These are phyloP conservation scores for Helleia helle DNA, from an alignment of 2,888 invertebrate species.

Conservation along the genomic window DNA sequence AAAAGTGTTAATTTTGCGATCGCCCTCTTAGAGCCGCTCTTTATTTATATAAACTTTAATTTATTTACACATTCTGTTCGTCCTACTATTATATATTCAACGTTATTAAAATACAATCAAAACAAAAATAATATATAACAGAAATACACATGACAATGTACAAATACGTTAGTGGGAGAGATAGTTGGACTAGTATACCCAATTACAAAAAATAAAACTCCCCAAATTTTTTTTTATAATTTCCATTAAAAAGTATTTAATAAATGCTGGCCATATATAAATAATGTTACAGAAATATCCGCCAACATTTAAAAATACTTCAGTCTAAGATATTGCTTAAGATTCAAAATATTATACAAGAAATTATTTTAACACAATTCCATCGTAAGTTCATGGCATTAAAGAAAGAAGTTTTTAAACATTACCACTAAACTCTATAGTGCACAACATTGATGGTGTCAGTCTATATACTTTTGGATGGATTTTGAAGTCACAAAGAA, in stretches of 20 bases:
- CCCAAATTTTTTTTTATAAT: slow-evolving; percentile 37
- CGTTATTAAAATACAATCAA: slow-evolving; percentile 72
- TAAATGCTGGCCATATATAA: slow-evolving; percentile 53
- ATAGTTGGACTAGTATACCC: slow-evolving; percentile 65
- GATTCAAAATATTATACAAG: slow-evolving; percentile 63
- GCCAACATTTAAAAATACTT: slow-evolving; percentile 62
- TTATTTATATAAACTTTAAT: slow-evolving; percentile 74
- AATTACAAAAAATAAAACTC: slow-evolving; percentile 64
- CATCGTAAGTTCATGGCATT: slow-evolving; percentile 46
- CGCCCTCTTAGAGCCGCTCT: slow-evolving; percentile 64
- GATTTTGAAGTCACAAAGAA: slow-evolving; percentile 41
- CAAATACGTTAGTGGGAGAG: slow-evolving; percentile 55
- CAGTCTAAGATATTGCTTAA: slow-evolving; percentile 69
- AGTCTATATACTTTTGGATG: slow-evolving; percentile 72
- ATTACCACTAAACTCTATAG: slow-evolving; percentile 58
- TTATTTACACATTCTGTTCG: slow-evolving; percentile 69
- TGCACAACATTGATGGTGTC: slow-evolving; percentile 71
- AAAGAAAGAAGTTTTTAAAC: slow-evolving; percentile 40
- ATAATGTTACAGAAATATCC: slow-evolving; percentile 41
- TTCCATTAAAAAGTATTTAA: slow-evolving; percentile 43
- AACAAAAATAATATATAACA: slow-evolving; percentile 60
- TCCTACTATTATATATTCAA: slow-evolving; percentile 70
- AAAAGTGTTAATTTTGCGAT: slow-evolving; percentile 38
- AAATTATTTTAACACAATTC: slow-evolving; percentile 59
- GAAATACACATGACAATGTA: slow-evolving; percentile 62